Evolutionary conservation across 2,888 invertebrate species (phyloP).

Genomic region (Epinotia bilunana): DNA sequence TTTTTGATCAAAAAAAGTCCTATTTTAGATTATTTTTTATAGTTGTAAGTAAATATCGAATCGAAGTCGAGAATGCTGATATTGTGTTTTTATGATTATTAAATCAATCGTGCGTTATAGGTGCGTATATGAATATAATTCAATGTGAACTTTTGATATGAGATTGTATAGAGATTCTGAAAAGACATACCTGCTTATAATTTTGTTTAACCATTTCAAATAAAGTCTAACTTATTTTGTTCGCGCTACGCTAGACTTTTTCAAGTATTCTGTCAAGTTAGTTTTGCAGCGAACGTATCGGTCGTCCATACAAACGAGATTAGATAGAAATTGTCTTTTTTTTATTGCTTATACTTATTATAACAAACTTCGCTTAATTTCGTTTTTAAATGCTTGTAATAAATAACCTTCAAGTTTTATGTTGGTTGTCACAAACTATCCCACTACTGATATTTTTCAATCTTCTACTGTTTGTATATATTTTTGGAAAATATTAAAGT

Average conservation of each 20-base stretch:
- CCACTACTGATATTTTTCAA: neutral
- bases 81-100: slow-evolving; percentile 41
- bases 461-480: neutral
- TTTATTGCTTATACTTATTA: neutral
- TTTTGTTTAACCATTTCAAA: slow-evolving; percentile 26
- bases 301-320: neutral
- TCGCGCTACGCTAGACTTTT: slow-evolving; percentile 1
- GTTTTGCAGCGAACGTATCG: neutral
- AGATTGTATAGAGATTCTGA: slow-evolving; percentile 42
- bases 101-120: slow-evolving; percentile 34
- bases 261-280: slow-evolving; percentile 1
- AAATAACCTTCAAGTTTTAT: neutral
- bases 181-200: slow-evolving; percentile 1
- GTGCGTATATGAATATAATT: slow-evolving; percentile 39
- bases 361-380: neutral
- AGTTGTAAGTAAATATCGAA: slow-evolving; percentile 39
- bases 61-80: slow-evolving; percentile 28
- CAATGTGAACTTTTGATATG: slow-evolving; percentile 35
- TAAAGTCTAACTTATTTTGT: slow-evolving; percentile 1
- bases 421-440: neutral
- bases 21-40: slow-evolving; percentile 40
- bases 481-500: neutral
- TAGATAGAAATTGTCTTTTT: neutral
- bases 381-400: neutral
- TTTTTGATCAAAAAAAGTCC: slow-evolving; percentile 30